Base-by-base conservation (phyloP, 2,888 invertebrate species). In the Campoletis raptor region DNA sequence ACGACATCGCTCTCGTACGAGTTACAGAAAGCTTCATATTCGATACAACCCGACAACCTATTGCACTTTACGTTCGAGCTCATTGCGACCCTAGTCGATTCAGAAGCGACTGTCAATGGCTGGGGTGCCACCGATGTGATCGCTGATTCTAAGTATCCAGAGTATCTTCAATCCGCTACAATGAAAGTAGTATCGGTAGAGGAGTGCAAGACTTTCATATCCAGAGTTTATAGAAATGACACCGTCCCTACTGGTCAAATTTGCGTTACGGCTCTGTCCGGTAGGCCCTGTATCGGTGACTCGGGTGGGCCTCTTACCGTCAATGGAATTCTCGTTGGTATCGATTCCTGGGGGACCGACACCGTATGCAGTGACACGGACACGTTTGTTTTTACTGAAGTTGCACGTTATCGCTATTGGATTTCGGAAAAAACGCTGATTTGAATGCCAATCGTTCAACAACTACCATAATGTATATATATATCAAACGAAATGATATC, bases 291-390 rank as follows among this genome's bases (percentile, higher is more conserved):
- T 57, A 24, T 12, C 12, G 92, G 91, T 86, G 92, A 92, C 81
- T 91, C 92, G 42, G 92, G 92, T 78, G 92, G 92, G 67, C 92
- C 92, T 70, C 85, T 92, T 84, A 91, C 89, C 30, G 88, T 92
- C 10, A 66, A 88, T 4, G 90, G 90, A 66, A 90, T 89, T 85
- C 90, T 92, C 36, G 57, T 88, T 45, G 92, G 92, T 70, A 84
- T 92, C 2, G 90, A 91, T 24, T 92, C 92, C 15, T 92, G 91
- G 90, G 88, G 90, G 18, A 88, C 77, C 42, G 90, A 90, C 18
- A 92, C 92, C 70, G 91, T 90, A 6, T 80, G 74, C 4, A 86
- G 82, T 3, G 74, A 85, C 30, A 12, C 57, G 4, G 91, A 90
- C 40, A 92, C 92, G 5, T 89, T 90, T n/a, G 91, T 92, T 36